Conservation (phyloP, 2,113 vertebrate species). For the Oryzias melastigma region DNA sequence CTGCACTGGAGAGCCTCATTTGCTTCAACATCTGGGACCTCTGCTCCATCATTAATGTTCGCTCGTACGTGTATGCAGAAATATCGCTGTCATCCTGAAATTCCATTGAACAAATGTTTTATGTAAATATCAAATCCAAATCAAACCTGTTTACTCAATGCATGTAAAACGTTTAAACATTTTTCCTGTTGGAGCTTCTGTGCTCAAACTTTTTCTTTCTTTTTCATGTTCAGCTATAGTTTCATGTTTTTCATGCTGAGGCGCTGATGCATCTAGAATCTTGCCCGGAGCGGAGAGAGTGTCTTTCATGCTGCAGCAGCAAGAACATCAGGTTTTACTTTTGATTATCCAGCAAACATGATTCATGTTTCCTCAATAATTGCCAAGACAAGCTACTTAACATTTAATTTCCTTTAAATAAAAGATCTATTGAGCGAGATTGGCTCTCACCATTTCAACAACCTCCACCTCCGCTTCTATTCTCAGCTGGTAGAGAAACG, state of each 20-base stretch:
- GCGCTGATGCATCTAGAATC: no score
- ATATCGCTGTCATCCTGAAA: constrained; percentile 94
- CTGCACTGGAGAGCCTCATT: constrained; percentile 94
- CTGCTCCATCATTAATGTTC: constrained; percentile 99
- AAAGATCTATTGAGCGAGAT: not conserved
- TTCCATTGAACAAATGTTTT: not conserved
- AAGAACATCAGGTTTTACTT: no score
- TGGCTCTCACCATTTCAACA: constrained; percentile 90
- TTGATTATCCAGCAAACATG: no score
- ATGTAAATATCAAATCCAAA: not conserved
- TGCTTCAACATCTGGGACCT: constrained; percentile 97
- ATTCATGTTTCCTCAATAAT: no score
- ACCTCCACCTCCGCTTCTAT: constrained; percentile 98
- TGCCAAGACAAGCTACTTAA: no score
- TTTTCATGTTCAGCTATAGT: no score
- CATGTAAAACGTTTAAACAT: not conserved
- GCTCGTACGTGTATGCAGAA: constrained; percentile 96
- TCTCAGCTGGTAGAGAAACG: constrained; percentile 94
- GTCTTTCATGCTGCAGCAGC: no score
- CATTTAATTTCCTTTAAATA: not conserved
- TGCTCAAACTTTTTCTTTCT: no score
- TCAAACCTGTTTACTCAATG: not conserved
- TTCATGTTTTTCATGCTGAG: no score
- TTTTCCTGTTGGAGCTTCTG: no score
- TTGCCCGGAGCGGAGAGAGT: no score